phyloP scores from a whole-genome alignment of 2,113 vertebrate species.

The Vidua macroura region DNA sequence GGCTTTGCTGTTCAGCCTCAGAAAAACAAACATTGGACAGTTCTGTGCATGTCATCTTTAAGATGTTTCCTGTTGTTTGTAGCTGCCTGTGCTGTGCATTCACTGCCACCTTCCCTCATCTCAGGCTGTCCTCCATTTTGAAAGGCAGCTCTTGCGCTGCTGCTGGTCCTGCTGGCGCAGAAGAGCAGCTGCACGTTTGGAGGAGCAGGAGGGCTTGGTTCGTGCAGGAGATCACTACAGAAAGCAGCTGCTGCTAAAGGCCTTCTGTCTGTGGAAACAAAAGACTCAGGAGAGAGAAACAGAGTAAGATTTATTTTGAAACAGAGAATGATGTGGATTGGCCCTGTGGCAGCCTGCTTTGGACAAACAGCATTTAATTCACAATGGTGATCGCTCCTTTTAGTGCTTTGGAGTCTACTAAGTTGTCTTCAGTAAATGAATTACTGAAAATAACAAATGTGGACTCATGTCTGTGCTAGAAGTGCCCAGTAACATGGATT shows the following conservation, averaged over 20 bases:
- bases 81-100: neutral
- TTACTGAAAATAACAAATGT: neutral
- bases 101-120: neutral
- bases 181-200: neutral
- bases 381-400: neutral
- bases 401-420: neutral
- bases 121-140: constrained; percentile 82
- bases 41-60: neutral
- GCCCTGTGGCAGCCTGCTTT: neutral
- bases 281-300: constrained; percentile 14
- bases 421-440: neutral
- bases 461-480: neutral
- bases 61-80: neutral
- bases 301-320: constrained; percentile 59
- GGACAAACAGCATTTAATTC: neutral
- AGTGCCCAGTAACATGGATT: neutral
- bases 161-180: constrained; percentile 78
- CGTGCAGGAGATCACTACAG: constrained; percentile 50
- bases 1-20: neutral
- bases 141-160: constrained; percentile 56
- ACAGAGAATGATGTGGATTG: neutral
- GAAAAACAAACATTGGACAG: neutral
- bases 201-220: constrained; percentile 17
- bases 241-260: neutral
- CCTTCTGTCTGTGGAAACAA: constrained; percentile 69